A percentile compares a stretch with the other conserved stretches of the same genome.
Conservation (phyloP, 2,113 vertebrate genomes). For the Nipponia nippon region DNA sequence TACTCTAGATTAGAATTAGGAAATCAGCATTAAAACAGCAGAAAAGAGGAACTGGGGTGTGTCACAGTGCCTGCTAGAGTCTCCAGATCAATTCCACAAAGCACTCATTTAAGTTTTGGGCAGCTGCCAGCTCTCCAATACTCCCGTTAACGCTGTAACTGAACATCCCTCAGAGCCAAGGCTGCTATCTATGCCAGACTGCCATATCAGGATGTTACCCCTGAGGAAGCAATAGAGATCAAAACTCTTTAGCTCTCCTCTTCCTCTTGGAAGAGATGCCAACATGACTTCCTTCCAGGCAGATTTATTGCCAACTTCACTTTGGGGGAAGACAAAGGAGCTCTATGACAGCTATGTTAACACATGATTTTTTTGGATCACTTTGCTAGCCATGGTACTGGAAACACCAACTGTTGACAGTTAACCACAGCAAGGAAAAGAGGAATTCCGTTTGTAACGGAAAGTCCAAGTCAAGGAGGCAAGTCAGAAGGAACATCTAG, state of each 20-base stretch:
- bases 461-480: not conserved
- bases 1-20: not conserved
- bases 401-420: not conserved
- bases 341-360: not conserved
- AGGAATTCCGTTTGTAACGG: not conserved
- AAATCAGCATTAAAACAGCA: not conserved
- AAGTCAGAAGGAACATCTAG: not conserved
- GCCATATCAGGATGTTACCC: not conserved
- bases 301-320: not conserved
- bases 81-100: not conserved
- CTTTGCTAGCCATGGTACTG: not conserved
- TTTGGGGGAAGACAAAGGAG: not conserved
- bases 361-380: not conserved
- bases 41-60: not conserved
- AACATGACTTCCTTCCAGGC: not conserved
- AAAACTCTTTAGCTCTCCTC: not conserved
- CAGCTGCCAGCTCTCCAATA: not conserved
- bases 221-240: not conserved
- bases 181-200: not conserved
- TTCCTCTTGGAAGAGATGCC: not conserved
- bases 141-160: not conserved
- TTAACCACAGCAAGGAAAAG: not conserved
- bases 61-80: not conserved
- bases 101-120: not conserved
- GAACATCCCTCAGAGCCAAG: not conserved